phyloP scores from a whole-genome alignment of 2,888 invertebrate species.

The Molanna angustata region DNA sequence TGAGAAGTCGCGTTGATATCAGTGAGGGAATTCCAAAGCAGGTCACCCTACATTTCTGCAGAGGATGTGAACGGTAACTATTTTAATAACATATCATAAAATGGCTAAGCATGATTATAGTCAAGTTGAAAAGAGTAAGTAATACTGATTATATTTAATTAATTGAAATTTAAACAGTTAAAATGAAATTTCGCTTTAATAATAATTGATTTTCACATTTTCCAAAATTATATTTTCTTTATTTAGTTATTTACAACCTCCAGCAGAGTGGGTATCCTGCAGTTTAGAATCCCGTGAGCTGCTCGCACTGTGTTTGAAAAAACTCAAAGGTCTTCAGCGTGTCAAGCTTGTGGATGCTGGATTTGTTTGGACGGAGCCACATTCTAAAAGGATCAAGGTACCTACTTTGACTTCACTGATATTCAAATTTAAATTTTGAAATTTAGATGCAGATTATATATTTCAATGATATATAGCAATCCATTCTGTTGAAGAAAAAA shows the following conservation, averaged over 20 bases:
- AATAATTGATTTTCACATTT: too few relatives aligned
- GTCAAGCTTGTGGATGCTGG: slow-evolving; percentile 93
- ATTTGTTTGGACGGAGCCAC: slow-evolving; percentile 99
- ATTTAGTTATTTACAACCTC: slow-evolving; percentile 84
- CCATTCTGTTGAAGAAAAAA: too few relatives aligned
- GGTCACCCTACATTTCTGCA: slow-evolving; percentile 84
- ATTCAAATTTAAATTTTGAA: too few relatives aligned
- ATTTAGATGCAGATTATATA: too few relatives aligned
- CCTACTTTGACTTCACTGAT: too few relatives aligned
- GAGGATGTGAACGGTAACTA: slow-evolving; percentile 82
- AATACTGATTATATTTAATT: too few relatives aligned
- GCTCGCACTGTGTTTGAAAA: slow-evolving; percentile 86
- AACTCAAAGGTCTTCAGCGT: slow-evolving; percentile 82
- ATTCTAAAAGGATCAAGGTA: slow-evolving; percentile 95
- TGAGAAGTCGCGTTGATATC: slow-evolving; percentile 90
- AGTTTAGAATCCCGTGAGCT: slow-evolving; percentile 89
- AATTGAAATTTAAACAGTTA: too few relatives aligned
- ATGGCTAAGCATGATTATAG: too few relatives aligned
- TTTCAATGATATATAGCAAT: too few relatives aligned
- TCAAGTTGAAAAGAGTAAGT: too few relatives aligned
- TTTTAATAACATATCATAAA: too few relatives aligned
- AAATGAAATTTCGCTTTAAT: too few relatives aligned
- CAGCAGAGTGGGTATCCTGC: slow-evolving; percentile 82
- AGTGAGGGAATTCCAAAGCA: slow-evolving; percentile 96
- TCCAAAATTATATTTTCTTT: slow-evolving; percentile 2